These are phyloP conservation scores for Phycodurus eques DNA, from an alignment of 2,113 vertebrate genomes.

Conservation along the genomic window DNA sequence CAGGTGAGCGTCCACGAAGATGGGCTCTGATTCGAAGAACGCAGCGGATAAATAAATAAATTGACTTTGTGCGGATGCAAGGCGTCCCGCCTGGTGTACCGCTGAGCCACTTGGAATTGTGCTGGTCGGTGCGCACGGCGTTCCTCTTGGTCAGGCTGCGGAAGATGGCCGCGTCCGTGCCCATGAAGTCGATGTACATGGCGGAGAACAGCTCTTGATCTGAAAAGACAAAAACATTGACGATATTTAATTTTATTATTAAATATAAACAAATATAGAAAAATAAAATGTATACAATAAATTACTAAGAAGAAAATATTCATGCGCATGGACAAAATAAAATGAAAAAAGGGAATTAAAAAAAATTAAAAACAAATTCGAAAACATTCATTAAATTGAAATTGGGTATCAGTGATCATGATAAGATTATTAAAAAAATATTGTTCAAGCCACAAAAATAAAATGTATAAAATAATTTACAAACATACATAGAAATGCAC, in stretches of 20 bases:
- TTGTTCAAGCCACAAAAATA: too few relatives aligned
- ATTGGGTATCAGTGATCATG: too few relatives aligned
- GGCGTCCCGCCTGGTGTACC: slow-evolving; percentile 72
- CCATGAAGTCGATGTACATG: slow-evolving; percentile 99
- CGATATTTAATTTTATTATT: too few relatives aligned
- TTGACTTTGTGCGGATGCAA: not conserved
- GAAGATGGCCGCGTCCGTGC: slow-evolving; percentile 95
- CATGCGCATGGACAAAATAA: too few relatives aligned
- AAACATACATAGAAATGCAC: too few relatives aligned
- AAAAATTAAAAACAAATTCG: too few relatives aligned
- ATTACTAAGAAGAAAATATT: too few relatives aligned
- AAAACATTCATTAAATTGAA: too few relatives aligned
- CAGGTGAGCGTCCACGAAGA: slow-evolving; percentile 92
- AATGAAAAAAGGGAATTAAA: too few relatives aligned
- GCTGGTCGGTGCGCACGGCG: slow-evolving; percentile 92
- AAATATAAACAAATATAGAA: slow-evolving; percentile 4
- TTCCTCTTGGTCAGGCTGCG: slow-evolving; percentile 91
- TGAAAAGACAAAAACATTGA: slow-evolving; percentile 40
- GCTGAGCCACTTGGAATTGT: slow-evolving; percentile 98
- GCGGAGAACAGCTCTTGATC: slow-evolving; percentile 97
- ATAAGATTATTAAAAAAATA: too few relatives aligned
- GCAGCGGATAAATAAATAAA: not conserved
- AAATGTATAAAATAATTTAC: too few relatives aligned
- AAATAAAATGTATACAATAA: not conserved
- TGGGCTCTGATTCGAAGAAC: slow-evolving; percentile 77